phyloP scores from a whole-genome alignment of 2,797 vertebrate genomes.

The Scyliorhinus canicula region DNA sequence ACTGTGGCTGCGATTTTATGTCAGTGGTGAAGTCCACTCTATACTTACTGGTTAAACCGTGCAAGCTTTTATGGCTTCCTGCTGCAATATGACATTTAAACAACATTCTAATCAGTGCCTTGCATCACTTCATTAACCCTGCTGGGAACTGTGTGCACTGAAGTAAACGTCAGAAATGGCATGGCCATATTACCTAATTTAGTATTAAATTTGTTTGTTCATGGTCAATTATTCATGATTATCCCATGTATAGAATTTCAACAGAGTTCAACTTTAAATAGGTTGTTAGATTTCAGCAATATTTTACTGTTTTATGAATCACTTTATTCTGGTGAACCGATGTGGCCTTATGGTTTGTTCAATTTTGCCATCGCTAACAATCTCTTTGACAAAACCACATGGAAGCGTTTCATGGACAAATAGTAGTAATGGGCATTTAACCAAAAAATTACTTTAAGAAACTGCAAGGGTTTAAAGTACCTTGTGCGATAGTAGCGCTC shows the following conservation, averaged over 20 bases:
- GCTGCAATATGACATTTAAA: slow-evolving; percentile 40
- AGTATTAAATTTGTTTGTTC: not conserved
- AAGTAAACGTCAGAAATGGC: slow-evolving; percentile 12
- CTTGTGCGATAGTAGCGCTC: not conserved
- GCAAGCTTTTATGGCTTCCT: slow-evolving; percentile 43
- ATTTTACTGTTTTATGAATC: not conserved
- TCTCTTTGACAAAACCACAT: not conserved
- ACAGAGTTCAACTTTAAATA: not conserved
- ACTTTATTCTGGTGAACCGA: not conserved
- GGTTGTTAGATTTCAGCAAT: not conserved
- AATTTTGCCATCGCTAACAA: not conserved
- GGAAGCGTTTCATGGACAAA: not conserved
- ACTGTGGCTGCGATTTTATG: slow-evolving; percentile 36
- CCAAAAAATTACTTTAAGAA: not conserved
- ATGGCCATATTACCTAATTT: not conserved
- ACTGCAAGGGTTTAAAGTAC: not conserved
- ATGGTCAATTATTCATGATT: not conserved
- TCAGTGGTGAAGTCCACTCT: slow-evolving; percentile 40
- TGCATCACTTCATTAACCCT: slow-evolving; percentile 11
- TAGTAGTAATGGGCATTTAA: not conserved
- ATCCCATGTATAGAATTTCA: not conserved
- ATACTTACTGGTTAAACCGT: slow-evolving; percentile 38
- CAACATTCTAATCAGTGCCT: slow-evolving; percentile 28
- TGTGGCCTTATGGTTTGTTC: not conserved
- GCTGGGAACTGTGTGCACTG: not conserved